Evolutionary conservation across 1,140 invertebrate species (phyloP).

Genomic region (Lasioglossum albipes): DNA sequence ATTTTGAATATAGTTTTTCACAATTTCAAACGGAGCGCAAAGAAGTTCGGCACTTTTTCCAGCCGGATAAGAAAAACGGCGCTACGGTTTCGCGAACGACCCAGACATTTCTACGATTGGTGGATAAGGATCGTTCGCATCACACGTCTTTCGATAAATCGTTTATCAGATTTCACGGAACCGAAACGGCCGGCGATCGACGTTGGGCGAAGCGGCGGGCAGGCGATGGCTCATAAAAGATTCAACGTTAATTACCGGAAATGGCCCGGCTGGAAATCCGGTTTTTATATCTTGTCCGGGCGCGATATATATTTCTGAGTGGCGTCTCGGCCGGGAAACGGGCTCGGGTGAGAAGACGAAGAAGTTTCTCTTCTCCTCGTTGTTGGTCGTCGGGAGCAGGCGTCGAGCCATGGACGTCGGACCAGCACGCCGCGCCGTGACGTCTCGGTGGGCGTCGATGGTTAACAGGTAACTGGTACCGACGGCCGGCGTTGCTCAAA

Average conservation of each 20-base stretch:
- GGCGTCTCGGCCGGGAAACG: not conserved
- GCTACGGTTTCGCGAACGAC: no score
- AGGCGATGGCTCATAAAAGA: constrained; percentile 41
- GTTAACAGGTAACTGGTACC: constrained; percentile 34
- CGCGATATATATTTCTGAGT: constrained; percentile 20
- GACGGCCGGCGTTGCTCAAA: constrained; percentile 48
- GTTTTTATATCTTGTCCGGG: constrained; percentile 28
- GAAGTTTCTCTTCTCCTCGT: constrained; percentile 30
- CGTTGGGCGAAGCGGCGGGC: not conserved
- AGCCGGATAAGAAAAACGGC: no score
- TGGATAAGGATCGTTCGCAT: not conserved
- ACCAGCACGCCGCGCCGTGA: constrained; percentile 5
- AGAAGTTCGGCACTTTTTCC: no score
- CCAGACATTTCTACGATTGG: no score
- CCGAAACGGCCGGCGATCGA: constrained; percentile 18
- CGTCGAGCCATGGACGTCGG: not conserved
- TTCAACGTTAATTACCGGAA: constrained; percentile 51
- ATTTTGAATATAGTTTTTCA: no score
- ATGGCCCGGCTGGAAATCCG: constrained; percentile 37
- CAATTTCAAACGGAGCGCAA: no score
- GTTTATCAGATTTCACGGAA: constrained; percentile 30
- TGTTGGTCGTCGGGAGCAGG: constrained; percentile 23
- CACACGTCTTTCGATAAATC: constrained; percentile 8
- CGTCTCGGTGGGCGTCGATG: constrained; percentile 47
- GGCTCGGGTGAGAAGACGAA: constrained; percentile 21